A percentile compares a stretch with the other conserved stretches of the same genome.
phyloP scores from a whole-genome alignment of 2,113 vertebrate genomes.

The Aythya baeri region DNA sequence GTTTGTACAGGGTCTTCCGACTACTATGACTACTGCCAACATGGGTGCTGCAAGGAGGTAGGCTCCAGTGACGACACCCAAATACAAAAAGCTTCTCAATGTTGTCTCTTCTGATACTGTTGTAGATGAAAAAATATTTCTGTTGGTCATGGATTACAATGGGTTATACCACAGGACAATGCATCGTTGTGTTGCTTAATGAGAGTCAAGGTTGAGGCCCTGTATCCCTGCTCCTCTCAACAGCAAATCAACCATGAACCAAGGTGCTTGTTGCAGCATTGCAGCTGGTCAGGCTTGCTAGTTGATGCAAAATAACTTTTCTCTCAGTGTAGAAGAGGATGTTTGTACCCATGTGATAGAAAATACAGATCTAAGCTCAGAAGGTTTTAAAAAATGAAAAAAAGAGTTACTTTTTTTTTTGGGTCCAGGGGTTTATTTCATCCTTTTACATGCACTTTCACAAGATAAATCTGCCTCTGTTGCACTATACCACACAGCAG shows the following conservation, averaged over 20 bases:
- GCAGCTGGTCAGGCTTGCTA: not conserved
- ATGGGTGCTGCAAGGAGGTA: not conserved
- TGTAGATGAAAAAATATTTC: not conserved
- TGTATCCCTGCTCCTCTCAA: not conserved
- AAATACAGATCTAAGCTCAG: not conserved
- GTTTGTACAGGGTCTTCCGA: rapidly evolving
- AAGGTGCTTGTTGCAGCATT: not conserved
- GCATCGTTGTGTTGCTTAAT: not conserved
- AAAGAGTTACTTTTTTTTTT: not conserved
- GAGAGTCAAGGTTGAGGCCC: not conserved
- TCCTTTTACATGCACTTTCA: not conserved
- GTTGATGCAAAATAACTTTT: not conserved
- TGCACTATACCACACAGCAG: not conserved
- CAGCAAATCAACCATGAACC: not conserved
- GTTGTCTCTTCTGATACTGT: not conserved
- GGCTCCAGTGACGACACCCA: rapidly evolving
- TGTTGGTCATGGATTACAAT: not conserved
- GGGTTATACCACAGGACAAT: rapidly evolving
- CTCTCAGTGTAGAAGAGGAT: not conserved
- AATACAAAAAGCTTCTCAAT: not conserved
- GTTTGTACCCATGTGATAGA: not conserved
- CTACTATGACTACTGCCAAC: not conserved
- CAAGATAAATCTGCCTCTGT: not conserved
- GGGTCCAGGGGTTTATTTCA: not conserved
- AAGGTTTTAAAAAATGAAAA: not conserved